Base-by-base conservation (phyloP, 2,797 vertebrate species). In the Rhyacichthys aspro region DNA sequence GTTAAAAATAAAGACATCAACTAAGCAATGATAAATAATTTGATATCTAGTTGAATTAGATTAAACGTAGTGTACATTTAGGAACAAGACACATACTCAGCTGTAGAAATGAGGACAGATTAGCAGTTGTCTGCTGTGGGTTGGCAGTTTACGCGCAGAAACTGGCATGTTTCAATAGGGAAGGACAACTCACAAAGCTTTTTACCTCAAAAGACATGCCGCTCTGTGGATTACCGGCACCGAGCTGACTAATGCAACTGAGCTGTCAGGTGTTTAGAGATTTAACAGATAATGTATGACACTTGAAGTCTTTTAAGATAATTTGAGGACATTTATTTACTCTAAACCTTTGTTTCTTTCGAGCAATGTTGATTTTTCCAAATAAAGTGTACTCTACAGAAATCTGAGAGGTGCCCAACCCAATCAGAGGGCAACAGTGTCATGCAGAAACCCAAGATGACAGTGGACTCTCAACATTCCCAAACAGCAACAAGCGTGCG, bases 221-320 rank as follows among this genome's bases (percentile, higher is more conserved):
- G 73, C 71, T 67, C 74, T 75, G 76, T 72, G 77, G 83, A 91
- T 90, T 89, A 89, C 59, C 55, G 70, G 59, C 59, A 45, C 74
- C 75, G 59, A 80, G 74, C 76, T 85, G 86, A 87, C 85, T 84
- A 81, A 88, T 84, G 81, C 80, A 85, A 61, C 78, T 67, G 37
- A 68, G 57, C 55, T 83, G 71, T 63, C 55, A 83, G 84, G 75
- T 83, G 70, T 88, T 87, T 79, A 81, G 73, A 74, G 83, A 84
- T 76, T 84, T 86, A 49, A 77, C 58, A 54, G 76, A 45, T 77
- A 70, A 72, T 70, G 80, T 82, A 69, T 70, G 61, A 63, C 70
- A 59, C 55, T 69, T 74, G 59, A 57, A 60, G 57, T 70, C 47
- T 43, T 42, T 55, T 32, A 16, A 32, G 9, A 56, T 49, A 34